Evolutionary conservation across 2,797 vertebrate genomes (phyloP).

Genomic region (Amniataba percoides): DNA sequence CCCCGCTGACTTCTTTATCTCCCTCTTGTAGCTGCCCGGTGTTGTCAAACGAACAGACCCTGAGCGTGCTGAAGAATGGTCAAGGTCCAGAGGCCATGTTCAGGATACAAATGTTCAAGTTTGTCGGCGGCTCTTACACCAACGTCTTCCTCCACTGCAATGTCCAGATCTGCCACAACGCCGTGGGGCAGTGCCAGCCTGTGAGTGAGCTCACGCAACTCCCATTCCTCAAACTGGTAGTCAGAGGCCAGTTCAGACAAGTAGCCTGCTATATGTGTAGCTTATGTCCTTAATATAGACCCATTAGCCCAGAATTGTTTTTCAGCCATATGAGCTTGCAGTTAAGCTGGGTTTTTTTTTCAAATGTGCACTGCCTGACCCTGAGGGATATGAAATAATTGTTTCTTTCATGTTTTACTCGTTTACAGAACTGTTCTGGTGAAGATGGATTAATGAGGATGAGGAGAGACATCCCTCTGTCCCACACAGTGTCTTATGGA

Average conservation of each 20-base stretch:
- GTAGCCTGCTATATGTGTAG: constrained; percentile 45
- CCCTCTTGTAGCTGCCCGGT: constrained; percentile 78
- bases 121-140: constrained; percentile 82
- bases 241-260: constrained; percentile 69
- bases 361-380: constrained; percentile 5
- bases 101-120: constrained; percentile 88
- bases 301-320: constrained; percentile 31
- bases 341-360: constrained; percentile 28
- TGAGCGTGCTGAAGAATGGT: constrained; percentile 81
- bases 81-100: constrained; percentile 84
- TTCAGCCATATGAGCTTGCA: constrained; percentile 18
- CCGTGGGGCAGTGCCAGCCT: constrained; percentile 77
- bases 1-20: constrained; percentile 34
- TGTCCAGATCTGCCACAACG: constrained; percentile 86
- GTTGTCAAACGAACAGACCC: constrained; percentile 78
- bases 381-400: neutral
- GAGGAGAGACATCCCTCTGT: constrained; percentile 80
- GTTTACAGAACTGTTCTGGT: constrained; percentile 83
- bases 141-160: constrained; percentile 86
- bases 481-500: constrained; percentile 82
- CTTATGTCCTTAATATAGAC: constrained; percentile 66
- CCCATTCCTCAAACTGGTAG: constrained; percentile 40
- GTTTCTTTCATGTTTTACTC: neutral
- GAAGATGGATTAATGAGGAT: constrained; percentile 73
- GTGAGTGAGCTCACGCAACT: constrained; percentile 67